Conservation (phyloP, 2,797 vertebrate species). For the Corythornis leucogaster region DNA sequence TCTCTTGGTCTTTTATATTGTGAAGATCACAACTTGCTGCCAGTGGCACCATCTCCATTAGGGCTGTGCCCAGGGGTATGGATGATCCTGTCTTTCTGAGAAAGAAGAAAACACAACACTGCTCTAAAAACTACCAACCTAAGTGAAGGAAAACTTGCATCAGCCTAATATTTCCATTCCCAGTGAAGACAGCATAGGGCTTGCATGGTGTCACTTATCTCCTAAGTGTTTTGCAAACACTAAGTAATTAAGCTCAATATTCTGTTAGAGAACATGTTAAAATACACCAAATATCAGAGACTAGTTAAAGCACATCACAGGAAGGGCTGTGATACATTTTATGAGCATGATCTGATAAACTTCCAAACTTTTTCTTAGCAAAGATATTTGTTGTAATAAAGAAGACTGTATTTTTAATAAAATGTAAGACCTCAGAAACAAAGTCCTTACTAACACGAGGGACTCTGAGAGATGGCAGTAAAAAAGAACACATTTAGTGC, state of each 20-base stretch:
- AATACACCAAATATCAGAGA: not conserved
- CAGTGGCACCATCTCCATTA: not conserved
- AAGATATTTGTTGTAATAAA: not conserved
- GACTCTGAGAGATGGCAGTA: not conserved
- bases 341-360: not conserved
- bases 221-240: slow-evolving; percentile 26
- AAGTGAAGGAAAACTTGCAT: not conserved
- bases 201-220: not conserved
- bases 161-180: not conserved
- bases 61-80: not conserved
- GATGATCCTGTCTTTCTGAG: not conserved
- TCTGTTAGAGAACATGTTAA: slow-evolving; percentile 10
- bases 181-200: not conserved
- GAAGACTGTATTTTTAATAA: slow-evolving; percentile 7
- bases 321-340: not conserved
- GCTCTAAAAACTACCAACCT: not conserved
- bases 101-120: not conserved
- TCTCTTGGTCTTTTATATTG: slow-evolving; percentile 38
- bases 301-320: not conserved
- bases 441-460: not conserved
- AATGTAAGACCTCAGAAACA: not conserved
- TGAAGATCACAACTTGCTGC: not conserved
- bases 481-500: not conserved
- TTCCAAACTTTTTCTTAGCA: not conserved
- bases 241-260: slow-evolving; percentile 21